Evolutionary conservation across 2,113 vertebrate genomes (phyloP).

Genomic region (Gymnarchus niloticus): DNA sequence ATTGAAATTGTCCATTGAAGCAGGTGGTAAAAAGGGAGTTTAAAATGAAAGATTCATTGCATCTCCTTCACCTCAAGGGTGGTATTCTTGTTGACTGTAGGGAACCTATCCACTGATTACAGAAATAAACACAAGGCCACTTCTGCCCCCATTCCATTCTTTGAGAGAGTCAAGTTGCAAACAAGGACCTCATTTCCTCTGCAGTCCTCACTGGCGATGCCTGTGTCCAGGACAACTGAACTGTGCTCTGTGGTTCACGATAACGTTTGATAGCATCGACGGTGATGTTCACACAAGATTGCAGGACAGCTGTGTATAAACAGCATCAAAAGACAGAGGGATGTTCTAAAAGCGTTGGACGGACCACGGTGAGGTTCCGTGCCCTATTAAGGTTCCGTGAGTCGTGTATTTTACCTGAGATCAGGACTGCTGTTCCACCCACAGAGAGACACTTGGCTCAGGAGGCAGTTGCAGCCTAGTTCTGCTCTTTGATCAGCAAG

Average conservation of each 20-base stretch:
- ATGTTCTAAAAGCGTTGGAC: background rate
- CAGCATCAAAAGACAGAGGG: background rate
- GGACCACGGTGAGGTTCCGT: constrained; percentile 2
- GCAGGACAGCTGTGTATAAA: background rate
- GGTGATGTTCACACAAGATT: background rate
- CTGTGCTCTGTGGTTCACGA: background rate
- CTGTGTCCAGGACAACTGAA: background rate
- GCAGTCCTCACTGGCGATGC: background rate
- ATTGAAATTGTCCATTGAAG: background rate
- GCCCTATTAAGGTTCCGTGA: background rate
- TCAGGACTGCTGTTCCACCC: background rate
- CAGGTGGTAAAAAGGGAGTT: background rate
- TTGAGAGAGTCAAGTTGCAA: background rate
- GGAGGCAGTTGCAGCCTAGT: background rate
- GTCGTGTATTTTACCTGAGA: constrained; percentile 20
- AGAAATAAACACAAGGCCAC: background rate
- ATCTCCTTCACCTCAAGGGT: background rate
- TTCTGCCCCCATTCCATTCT: background rate
- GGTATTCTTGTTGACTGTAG: background rate
- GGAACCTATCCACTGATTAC: background rate
- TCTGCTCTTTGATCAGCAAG: constrained; percentile 30
- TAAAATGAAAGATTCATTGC: background rate
- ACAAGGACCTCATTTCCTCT: background rate
- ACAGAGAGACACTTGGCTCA: background rate
- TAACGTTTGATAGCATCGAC: background rate